Percentiles rank a stretch among this genome's conserved stretches.
Evolutionary conservation across 2,888 invertebrate species (phyloP).

Genomic region (Zygaena filipendulae): DNA sequence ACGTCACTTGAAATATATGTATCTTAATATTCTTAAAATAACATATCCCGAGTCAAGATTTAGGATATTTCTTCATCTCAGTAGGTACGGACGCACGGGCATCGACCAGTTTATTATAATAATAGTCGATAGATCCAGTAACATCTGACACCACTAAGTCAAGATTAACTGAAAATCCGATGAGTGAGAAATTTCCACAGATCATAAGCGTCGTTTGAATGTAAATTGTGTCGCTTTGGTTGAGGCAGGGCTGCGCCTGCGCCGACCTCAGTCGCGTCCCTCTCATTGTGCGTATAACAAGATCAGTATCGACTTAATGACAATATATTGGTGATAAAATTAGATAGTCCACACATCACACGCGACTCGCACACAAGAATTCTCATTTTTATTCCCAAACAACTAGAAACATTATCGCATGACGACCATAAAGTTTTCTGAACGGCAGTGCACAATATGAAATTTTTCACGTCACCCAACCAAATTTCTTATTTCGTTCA

Average conservation of each 20-base stretch:
- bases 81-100: too few species aligned
- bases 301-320: constrained; percentile 69
- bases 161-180: constrained; percentile 61
- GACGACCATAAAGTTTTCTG: constrained; percentile 38
- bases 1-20: too few species aligned
- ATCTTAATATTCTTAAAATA: too few species aligned
- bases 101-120: too few species aligned
- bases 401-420: constrained; percentile 64
- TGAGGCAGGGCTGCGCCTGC: constrained; percentile 23
- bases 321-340: constrained; percentile 70
- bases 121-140: constrained; percentile 7
- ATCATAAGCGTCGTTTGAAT: constrained; percentile 63
- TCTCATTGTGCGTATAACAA: constrained; percentile 67
- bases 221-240: constrained; percentile 50
- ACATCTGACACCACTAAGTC: constrained; percentile 47
- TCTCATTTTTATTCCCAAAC: constrained; percentile 62
- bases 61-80: too few species aligned
- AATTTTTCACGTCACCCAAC: too few species aligned
- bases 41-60: too few species aligned
- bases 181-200: constrained; percentile 61
- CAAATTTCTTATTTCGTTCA: too few species aligned
- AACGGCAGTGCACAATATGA: too few species aligned
- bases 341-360: constrained; percentile 57
- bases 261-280: constrained; percentile 41
- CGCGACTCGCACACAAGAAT: constrained; percentile 33